These are phyloP conservation scores for Haemorhous mexicanus DNA, from an alignment of 2,113 vertebrate genomes.

Conservation along the genomic window DNA sequence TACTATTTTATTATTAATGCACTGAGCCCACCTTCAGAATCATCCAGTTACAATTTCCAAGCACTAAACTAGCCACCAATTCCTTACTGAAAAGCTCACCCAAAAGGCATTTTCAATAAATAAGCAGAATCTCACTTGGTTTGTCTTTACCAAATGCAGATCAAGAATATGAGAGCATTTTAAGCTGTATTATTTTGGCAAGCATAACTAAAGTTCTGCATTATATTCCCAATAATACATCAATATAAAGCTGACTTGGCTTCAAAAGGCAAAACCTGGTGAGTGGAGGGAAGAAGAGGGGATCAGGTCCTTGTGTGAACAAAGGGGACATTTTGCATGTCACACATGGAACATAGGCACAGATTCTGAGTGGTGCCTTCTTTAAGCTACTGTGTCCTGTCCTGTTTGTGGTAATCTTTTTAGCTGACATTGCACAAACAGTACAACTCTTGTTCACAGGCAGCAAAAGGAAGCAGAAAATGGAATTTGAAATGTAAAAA, in stretches of 20 bases:
- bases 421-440: constrained; percentile 66
- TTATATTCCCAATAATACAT: neutral
- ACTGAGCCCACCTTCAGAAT: neutral
- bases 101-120: neutral
- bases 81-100: neutral
- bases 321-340: neutral
- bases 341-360: neutral
- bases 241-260: neutral
- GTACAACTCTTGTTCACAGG: constrained; percentile 59
- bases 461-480: constrained; percentile 69
- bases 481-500: constrained; percentile 73
- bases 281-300: neutral
- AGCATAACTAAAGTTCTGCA: neutral
- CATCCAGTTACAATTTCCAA: neutral
- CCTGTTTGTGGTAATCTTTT: constrained; percentile 59
- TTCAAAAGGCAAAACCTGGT: neutral
- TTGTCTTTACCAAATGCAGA: neutral
- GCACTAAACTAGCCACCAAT: neutral
- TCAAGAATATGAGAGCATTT: neutral
- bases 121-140: neutral
- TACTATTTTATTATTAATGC: neutral
- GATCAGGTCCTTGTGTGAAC: neutral
- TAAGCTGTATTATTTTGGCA: neutral
- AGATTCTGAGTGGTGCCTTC: neutral
- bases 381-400: constrained; percentile 53